These are phyloP conservation scores for Notiomystis cincta DNA, from an alignment of 2,113 vertebrate species.

Conservation along the genomic window DNA sequence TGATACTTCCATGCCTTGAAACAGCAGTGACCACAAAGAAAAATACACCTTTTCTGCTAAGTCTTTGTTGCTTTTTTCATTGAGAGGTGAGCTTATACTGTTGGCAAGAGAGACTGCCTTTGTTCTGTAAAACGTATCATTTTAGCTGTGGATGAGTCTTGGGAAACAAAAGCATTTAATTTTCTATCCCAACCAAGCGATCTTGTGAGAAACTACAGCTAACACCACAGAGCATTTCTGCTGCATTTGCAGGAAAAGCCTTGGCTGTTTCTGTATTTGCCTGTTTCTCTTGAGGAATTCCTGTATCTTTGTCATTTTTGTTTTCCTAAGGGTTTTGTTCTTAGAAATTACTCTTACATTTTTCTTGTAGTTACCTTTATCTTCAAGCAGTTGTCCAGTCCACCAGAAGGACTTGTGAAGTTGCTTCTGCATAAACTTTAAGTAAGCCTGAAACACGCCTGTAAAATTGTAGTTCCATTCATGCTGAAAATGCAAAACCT, in stretches of 20 bases:
- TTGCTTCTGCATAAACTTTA: neutral
- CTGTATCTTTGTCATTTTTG: neutral
- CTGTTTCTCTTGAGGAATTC: neutral
- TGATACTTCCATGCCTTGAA: neutral
- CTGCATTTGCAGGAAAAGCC: neutral
- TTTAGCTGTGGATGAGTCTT: neutral
- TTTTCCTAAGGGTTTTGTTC: neutral
- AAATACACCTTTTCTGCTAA: neutral
- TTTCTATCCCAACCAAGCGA: neutral
- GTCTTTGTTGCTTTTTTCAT: neutral
- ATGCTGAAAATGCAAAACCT: neutral
- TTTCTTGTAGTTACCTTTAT: neutral
- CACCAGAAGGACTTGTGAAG: neutral
- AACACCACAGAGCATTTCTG: neutral
- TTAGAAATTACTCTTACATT: neutral
- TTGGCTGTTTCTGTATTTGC: neutral
- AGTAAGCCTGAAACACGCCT: neutral
- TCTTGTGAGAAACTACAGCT: neutral
- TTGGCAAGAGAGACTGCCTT: constrained; percentile 1
- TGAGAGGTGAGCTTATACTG: neutral
- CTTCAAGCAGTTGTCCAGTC: neutral
- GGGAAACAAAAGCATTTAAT: constrained; percentile 18
- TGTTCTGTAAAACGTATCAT: constrained; percentile 33
- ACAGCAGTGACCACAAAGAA: neutral
- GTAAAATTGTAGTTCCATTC: neutral